Percentiles rank a stretch among this genome's conserved stretches.
These are phyloP conservation scores for Ephydatia muelleri DNA, from an alignment of 37 sponge, comb jelly and placozoan genomes.

Conservation along the genomic window DNA sequence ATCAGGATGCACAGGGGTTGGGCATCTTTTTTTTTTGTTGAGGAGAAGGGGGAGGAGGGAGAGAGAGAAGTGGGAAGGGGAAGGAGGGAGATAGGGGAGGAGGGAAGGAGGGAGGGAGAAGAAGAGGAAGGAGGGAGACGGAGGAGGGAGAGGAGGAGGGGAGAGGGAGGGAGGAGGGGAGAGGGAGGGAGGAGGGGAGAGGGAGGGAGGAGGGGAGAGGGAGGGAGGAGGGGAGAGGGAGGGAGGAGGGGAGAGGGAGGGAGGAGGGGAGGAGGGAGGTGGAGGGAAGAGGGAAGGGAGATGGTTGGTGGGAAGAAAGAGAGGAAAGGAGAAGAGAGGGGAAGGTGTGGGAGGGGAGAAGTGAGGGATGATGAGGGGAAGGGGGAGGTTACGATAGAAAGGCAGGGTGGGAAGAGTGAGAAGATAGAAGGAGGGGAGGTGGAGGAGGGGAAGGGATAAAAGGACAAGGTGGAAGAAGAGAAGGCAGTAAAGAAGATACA, in stretches of 20 bases:
- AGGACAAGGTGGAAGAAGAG: not conserved
- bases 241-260: too few relatives aligned
- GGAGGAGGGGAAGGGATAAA: not conserved
- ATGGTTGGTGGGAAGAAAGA: not conserved
- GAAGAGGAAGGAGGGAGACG: not conserved
- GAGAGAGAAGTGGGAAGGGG: not conserved
- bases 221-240: too few relatives aligned
- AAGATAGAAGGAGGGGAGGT: not conserved
- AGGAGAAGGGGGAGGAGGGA: not conserved
- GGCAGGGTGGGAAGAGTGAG: not conserved
- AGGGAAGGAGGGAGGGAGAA: not conserved
- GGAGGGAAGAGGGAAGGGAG: too few relatives aligned
- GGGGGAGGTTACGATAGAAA: not conserved
- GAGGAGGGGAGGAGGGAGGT: too few relatives aligned
- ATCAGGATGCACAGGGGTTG: constrained; percentile 51
- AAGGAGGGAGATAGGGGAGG: too few relatives aligned
- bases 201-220: too few relatives aligned
- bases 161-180: not conserved
- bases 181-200: not conserved
- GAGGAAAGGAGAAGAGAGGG: not conserved
- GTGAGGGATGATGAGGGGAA: too few relatives aligned
- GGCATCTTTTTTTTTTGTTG: constrained; percentile 1
- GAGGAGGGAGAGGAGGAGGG: not conserved
- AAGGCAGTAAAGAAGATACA: not conserved
- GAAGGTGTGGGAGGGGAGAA: not conserved